A percentile compares a stretch with the other conserved stretches of the same genome.
phyloP scores from a whole-genome alignment of 2,113 vertebrate species.

The Dolichallabes microphthalmus region DNA sequence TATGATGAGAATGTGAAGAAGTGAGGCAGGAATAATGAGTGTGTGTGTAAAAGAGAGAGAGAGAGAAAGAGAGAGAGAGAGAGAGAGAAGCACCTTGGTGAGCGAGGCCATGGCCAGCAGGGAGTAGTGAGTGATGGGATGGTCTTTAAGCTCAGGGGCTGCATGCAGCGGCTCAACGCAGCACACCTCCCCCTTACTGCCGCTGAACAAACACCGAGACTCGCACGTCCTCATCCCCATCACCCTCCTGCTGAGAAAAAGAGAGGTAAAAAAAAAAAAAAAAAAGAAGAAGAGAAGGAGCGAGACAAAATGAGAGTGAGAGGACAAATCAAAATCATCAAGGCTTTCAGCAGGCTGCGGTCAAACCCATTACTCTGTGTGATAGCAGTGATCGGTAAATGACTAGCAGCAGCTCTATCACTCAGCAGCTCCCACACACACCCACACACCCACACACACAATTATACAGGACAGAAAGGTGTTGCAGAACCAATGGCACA shows the following conservation, averaged over 20 bases:
- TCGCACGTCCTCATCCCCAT: slow-evolving; percentile 97
- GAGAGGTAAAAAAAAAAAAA: neutral
- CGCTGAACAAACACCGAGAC: slow-evolving; percentile 95
- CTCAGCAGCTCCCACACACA: neutral
- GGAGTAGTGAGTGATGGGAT: slow-evolving; percentile 91
- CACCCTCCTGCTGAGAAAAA: slow-evolving; percentile 77
- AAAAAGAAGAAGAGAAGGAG: neutral
- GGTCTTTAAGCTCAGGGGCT: slow-evolving; percentile 86
- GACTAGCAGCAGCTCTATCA: slow-evolving; percentile 4
- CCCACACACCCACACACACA: neutral
- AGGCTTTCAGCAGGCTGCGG: slow-evolving; percentile 22
- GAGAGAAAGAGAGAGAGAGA: too few species aligned
- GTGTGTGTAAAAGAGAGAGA: neutral
- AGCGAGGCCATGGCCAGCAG: slow-evolving; percentile 95
- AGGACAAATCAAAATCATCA: neutral
- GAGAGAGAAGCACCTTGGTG: slow-evolving; percentile 80
- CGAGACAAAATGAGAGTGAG: neutral
- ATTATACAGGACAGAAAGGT: neutral
- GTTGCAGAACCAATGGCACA: neutral
- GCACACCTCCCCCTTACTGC: slow-evolving; percentile 97
- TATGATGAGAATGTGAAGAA: neutral
- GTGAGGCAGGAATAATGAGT: neutral
- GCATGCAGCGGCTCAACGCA: slow-evolving; percentile 89
- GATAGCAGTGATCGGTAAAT: slow-evolving; percentile 22
- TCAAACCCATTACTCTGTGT: slow-evolving; percentile 27